A percentile compares a stretch with the other conserved stretches of the same genome.
Evolutionary conservation across 1,140 invertebrate genomes (phyloP).

Genomic region (Battus philenor): DNA sequence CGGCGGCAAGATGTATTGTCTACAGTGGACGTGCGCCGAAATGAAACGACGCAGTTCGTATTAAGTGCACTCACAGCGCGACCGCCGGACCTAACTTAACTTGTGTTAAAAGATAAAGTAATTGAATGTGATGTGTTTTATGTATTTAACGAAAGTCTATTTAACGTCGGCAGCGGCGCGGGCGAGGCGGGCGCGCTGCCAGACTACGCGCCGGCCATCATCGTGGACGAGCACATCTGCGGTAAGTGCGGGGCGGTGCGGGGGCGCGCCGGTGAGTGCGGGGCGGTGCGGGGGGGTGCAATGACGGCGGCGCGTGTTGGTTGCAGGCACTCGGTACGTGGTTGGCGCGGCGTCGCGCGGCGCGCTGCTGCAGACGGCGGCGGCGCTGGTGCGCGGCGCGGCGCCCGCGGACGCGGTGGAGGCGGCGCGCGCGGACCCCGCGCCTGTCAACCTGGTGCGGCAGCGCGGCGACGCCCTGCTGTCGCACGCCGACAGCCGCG

Average conservation of each 20-base stretch:
- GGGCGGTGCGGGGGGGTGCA: background rate
- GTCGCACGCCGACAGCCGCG: conserved; percentile 81
- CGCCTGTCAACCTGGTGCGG: conserved; percentile 77
- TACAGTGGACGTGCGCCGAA: too few species aligned
- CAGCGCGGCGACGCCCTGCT: conserved; percentile 76
- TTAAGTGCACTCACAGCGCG: too few species aligned
- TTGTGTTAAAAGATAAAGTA: too few species aligned
- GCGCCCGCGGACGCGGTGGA: conserved; percentile 29
- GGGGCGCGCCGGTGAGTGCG: conserved; percentile 32
- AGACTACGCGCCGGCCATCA: conserved; percentile 50
- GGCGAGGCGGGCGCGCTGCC: conserved; percentile 27
- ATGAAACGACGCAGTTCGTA: too few species aligned
- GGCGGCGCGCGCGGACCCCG: conserved; percentile 23
- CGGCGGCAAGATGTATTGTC: too few species aligned
- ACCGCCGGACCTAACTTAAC: too few species aligned
- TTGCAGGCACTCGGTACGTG: conserved; percentile 45
- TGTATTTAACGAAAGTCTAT: too few species aligned
- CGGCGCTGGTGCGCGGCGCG: conserved; percentile 26
- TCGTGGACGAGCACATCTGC: conserved; percentile 40
- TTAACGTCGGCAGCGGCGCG: conserved; percentile 38
- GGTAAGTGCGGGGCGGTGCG: conserved; percentile 26
- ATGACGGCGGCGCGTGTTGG: too few species aligned
- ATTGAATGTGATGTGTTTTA: too few species aligned
- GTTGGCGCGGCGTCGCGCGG: conserved; percentile 40
- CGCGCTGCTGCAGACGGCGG: conserved; percentile 34